phyloP scores from a whole-genome alignment of 2,888 invertebrate species.

The Esperia sulphurella region DNA sequence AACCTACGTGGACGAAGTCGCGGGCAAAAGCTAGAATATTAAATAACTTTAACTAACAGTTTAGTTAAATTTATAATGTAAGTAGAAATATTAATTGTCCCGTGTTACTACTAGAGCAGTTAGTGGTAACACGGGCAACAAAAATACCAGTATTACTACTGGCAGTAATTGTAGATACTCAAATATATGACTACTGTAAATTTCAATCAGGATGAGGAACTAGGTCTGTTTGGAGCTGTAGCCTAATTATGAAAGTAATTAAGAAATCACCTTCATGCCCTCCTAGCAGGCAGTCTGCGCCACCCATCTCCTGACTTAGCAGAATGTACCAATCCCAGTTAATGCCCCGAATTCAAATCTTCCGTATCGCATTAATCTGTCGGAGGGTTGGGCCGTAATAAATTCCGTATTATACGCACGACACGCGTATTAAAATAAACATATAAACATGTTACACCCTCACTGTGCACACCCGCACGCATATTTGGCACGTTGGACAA shows the following conservation, averaged over 20 bases:
- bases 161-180: no score
- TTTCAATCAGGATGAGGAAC: no score
- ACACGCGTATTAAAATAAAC: conserved; percentile 81
- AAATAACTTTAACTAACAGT: no score
- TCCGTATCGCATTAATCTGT: conserved; percentile 78
- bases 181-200: no score
- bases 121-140: no score
- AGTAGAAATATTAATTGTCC: no score
- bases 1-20: no score
- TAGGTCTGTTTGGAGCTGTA: not conserved
- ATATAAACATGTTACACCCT: conserved; percentile 78
- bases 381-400: conserved; percentile 73
- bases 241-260: conserved; percentile 36
- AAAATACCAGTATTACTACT: no score
- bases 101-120: no score
- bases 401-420: conserved; percentile 79
- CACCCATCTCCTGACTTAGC: conserved; percentile 22
- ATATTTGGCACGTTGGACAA: conserved; percentile 11
- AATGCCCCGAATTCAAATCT: conserved; percentile 77
- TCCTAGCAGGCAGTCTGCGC: not conserved
- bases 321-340: conserved; percentile 71
- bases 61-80: no score
- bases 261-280: not conserved
- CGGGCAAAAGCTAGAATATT: no score
- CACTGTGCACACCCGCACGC: conserved; percentile 45